These are phyloP conservation scores for Melanotaenia pygmaea DNA, from an alignment of 2,797 vertebrate species.

Conservation along the genomic window DNA sequence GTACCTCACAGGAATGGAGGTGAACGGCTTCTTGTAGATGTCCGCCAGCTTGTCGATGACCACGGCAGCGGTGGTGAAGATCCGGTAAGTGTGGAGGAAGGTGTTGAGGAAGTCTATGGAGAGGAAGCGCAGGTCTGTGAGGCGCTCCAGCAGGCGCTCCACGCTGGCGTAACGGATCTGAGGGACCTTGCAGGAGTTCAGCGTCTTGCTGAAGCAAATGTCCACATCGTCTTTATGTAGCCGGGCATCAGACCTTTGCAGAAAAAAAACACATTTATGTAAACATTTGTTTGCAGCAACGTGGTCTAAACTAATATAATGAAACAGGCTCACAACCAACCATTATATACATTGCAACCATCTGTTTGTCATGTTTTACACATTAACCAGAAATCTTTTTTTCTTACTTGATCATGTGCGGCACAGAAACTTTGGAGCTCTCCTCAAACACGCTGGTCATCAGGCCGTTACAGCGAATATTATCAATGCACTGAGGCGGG, in stretches of 20 bases:
- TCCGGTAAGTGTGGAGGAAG: constrained; percentile 96
- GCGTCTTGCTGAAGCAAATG: constrained; percentile 98
- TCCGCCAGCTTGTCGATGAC: constrained; percentile 94
- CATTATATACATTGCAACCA: too few relatives aligned
- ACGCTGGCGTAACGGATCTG: constrained; percentile 97
- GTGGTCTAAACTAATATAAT: too few relatives aligned
- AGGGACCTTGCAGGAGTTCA: constrained; percentile 98
- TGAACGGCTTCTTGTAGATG: constrained; percentile 95
- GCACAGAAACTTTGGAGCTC: constrained; percentile 97
- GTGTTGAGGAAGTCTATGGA: constrained; percentile 99
- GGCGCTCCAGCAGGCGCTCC: constrained; percentile 92
- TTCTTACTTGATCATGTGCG: constrained; percentile 98
- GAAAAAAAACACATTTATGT: neutral
- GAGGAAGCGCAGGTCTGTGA: constrained; percentile 95
- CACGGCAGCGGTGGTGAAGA: constrained; percentile 92
- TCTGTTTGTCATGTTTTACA: too few relatives aligned
- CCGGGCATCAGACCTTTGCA: constrained; percentile 89
- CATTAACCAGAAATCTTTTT: neutral
- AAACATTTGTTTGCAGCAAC: too few relatives aligned
- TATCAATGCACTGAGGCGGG: constrained; percentile 91
- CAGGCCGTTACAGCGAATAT: constrained; percentile 96
- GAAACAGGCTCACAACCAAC: too few relatives aligned
- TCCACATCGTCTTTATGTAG: constrained; percentile 95
- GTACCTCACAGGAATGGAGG: constrained; percentile 94
- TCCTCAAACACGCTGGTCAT: constrained; percentile 99